A percentile compares a stretch with the other conserved stretches of the same genome.
phyloP scores from a whole-genome alignment of 2,797 vertebrate genomes.

The Thripadectes ignobilis region DNA sequence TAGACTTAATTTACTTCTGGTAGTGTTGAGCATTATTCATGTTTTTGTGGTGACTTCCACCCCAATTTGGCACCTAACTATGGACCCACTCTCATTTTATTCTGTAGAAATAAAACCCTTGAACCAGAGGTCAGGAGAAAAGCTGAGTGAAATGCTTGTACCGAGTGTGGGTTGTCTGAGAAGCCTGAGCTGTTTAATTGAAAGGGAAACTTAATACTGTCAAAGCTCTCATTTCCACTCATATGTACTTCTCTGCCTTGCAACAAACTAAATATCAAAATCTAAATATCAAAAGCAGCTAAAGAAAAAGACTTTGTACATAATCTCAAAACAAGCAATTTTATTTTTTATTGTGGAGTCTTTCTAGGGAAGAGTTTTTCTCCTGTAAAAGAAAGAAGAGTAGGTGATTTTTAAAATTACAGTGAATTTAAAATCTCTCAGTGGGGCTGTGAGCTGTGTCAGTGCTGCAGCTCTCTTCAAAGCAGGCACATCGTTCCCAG shows the following conservation, averaged over 20 bases:
- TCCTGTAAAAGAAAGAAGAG: background rate
- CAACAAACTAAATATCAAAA: background rate
- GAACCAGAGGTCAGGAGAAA: slow-evolving; percentile 16
- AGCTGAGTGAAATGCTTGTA: background rate
- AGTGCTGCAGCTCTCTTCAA: background rate
- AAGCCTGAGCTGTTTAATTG: background rate
- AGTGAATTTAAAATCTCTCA: background rate
- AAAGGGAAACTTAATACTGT: background rate
- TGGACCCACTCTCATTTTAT: background rate
- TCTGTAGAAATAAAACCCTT: slow-evolving; percentile 10
- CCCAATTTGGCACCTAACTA: background rate
- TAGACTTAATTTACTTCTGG: slow-evolving; percentile 22
- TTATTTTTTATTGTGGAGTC: background rate
- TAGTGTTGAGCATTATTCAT: background rate
- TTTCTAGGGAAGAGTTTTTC: background rate
- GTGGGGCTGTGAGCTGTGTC: background rate
- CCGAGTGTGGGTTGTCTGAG: background rate
- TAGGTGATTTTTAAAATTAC: background rate
- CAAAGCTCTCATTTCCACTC: background rate
- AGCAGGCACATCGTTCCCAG: accelerated
- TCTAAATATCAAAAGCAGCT: background rate
- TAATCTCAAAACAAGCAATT: background rate
- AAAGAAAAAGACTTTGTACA: background rate
- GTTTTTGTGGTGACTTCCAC: slow-evolving; percentile 8
- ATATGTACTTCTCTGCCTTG: background rate